phyloP scores from a whole-genome alignment of 1,140 invertebrate species.

The Uloborus diversus region DNA sequence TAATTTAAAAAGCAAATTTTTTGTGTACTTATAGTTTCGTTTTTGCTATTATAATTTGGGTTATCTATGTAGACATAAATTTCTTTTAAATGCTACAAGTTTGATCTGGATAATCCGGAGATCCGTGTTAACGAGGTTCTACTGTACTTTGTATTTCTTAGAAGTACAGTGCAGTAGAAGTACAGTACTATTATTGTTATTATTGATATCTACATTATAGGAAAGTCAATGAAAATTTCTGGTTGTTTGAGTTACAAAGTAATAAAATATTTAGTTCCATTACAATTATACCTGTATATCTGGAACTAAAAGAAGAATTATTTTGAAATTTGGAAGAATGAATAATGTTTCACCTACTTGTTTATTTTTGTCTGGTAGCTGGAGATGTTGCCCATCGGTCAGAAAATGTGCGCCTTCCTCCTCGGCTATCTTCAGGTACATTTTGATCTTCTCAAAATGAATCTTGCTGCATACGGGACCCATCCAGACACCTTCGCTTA shows the following conservation, averaged over 20 bases:
- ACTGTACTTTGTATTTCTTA: not conserved
- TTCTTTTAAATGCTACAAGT: too few species aligned
- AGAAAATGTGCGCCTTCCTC: conserved; percentile 63
- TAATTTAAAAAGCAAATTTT: too few species aligned
- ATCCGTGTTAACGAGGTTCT: not conserved
- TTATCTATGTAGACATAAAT: too few species aligned
- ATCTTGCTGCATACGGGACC: conserved; percentile 69
- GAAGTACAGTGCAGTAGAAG: too few species aligned
- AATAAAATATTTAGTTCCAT: too few species aligned
- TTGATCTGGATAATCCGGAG: too few species aligned
- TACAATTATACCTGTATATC: too few species aligned
- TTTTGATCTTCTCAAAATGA: conserved; percentile 69
- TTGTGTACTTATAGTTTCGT: too few species aligned
- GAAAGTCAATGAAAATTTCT: too few species aligned
- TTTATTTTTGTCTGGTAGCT: conserved; percentile 38
- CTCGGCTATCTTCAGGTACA: conserved; percentile 65
- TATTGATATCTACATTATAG: too few species aligned
- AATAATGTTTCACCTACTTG: conserved; percentile 4
- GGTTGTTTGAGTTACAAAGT: not conserved
- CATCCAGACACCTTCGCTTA: conserved; percentile 64
- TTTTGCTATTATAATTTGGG: too few species aligned
- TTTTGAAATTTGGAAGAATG: not conserved
- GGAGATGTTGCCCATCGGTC: conserved; percentile 20
- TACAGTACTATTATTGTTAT: too few species aligned
- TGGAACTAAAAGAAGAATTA: not conserved